phyloP scores from a whole-genome alignment of 2,113 vertebrate species.

The Columba livia region DNA sequence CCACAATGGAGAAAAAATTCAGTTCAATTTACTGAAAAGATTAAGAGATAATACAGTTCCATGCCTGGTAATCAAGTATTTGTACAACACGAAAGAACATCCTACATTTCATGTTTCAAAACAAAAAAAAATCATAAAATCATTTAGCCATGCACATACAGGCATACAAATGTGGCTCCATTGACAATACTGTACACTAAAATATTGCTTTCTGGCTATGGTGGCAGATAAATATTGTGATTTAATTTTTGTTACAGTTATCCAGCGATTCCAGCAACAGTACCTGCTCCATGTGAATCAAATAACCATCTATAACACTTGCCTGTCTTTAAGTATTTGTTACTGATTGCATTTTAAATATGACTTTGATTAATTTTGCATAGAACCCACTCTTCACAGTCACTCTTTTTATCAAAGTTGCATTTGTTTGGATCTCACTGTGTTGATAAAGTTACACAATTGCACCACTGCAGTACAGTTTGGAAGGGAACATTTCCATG shows the following conservation, averaged over 20 bases:
- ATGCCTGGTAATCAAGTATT: not conserved
- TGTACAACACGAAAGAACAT: not conserved
- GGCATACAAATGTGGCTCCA: not conserved
- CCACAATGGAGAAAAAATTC: not conserved
- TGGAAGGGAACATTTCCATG: not conserved
- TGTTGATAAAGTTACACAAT: not conserved
- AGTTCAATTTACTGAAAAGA: not conserved
- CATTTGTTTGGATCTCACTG: not conserved
- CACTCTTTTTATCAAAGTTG: not conserved
- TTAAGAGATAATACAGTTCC: not conserved
- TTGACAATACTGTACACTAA: not conserved
- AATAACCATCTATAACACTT: not conserved
- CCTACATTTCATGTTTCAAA: not conserved
- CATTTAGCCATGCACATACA: not conserved
- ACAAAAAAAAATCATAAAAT: not conserved
- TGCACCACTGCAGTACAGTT: accelerated
- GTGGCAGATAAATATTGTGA: not conserved
- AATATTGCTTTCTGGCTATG: not conserved
- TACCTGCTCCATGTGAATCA: not conserved
- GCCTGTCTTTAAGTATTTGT: not conserved
- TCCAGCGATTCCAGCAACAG: not conserved
- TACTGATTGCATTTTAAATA: not conserved
- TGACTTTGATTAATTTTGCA: not conserved
- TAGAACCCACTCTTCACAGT: not conserved
- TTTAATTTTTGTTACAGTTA: not conserved